Conservation (phyloP, 1,140 invertebrate genomes). For the Holotrichia oblita region DNA sequence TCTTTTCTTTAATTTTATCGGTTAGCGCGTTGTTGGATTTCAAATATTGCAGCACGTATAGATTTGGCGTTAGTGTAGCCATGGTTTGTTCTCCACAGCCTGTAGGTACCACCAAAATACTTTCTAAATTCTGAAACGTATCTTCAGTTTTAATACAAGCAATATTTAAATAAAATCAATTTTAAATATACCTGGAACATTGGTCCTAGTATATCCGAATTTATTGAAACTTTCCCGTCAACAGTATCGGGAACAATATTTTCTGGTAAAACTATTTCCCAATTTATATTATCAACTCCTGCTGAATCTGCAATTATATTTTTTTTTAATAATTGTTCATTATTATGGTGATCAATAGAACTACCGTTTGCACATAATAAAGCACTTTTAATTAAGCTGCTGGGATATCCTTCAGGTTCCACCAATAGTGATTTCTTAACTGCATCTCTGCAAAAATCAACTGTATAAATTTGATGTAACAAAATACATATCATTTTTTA, state of each 20-base stretch:
- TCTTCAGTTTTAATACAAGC: neutral
- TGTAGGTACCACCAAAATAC: slow-evolving; percentile 66
- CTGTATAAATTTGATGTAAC: neutral
- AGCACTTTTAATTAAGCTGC: slow-evolving; percentile 63
- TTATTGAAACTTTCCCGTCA: slow-evolving; percentile 63
- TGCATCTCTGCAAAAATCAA: slow-evolving; percentile 61
- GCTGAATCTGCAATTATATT: slow-evolving; percentile 6
- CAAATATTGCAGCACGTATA: slow-evolving; percentile 76
- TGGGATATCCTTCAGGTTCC: slow-evolving; percentile 68
- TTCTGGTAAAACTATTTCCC: slow-evolving; percentile 57
- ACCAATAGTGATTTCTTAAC: slow-evolving; percentile 66
- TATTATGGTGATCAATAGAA: slow-evolving; percentile 34
- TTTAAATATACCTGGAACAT: slow-evolving; percentile 60
- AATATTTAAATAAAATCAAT: neutral
- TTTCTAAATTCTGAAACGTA: slow-evolving; percentile 64
- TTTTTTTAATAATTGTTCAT: slow-evolving; percentile 2
- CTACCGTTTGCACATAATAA: slow-evolving; percentile 63
- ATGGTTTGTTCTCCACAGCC: slow-evolving; percentile 86
- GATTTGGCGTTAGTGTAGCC: slow-evolving; percentile 78
- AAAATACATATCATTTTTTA: no score
- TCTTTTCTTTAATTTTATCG: slow-evolving; percentile 65
- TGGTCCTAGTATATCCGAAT: slow-evolving; percentile 70
- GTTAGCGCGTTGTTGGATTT: slow-evolving; percentile 63
- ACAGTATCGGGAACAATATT: slow-evolving; percentile 64
- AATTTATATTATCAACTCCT: slow-evolving; percentile 49